Evolutionary conservation across 1,140 invertebrate genomes (phyloP).

Genomic region (Saccostrea echinata): DNA sequence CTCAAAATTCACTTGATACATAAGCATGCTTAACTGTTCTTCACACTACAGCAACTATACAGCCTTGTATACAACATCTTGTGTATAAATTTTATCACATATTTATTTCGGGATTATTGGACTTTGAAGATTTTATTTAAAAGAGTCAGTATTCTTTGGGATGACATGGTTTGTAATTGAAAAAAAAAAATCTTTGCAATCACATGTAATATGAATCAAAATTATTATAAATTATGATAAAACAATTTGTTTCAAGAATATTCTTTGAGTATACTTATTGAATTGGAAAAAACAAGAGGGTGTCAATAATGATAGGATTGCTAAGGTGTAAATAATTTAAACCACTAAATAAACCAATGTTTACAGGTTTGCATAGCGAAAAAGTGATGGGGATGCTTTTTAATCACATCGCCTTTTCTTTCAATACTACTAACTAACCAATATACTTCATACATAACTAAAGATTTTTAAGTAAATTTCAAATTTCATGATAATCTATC

Average conservation of each 20-base stretch:
- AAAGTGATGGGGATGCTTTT: conserved; percentile 23
- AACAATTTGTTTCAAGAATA: no score
- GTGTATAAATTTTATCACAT: conserved; percentile 7
- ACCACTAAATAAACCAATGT: not conserved
- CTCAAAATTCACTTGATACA: no score
- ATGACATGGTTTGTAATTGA: not conserved
- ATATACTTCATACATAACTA: not conserved
- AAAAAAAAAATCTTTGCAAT: not conserved
- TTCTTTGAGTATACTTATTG: no score
- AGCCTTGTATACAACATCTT: not conserved
- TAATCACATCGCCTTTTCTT: not conserved
- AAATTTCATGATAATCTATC: not conserved
- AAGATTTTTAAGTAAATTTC: not conserved
- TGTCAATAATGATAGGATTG: no score
- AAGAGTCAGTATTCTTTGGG: not conserved
- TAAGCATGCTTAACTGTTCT: not conserved
- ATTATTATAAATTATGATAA: not conserved
- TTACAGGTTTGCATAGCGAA: conserved; percentile 16
- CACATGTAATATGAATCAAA: not conserved
- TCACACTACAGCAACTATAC: not conserved
- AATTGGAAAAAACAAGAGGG: no score
- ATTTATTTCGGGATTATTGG: conserved; percentile 30
- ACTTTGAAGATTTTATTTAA: not conserved
- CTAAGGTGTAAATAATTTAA: no score
- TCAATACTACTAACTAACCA: not conserved